These are phyloP conservation scores for Antennarius maculatus DNA, from an alignment of 2,797 vertebrate species.

Conservation along the genomic window DNA sequence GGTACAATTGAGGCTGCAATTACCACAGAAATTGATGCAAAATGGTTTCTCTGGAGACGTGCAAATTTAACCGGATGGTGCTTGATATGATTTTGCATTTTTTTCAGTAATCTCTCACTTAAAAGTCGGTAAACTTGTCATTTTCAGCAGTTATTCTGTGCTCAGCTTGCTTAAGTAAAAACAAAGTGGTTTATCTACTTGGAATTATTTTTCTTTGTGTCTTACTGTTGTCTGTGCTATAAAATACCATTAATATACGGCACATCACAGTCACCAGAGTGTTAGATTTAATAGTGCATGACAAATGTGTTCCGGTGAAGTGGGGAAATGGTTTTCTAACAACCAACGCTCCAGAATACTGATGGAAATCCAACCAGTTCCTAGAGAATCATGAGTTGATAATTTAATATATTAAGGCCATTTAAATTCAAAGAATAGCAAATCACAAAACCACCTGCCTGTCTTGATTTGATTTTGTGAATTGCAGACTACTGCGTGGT, in stretches of 20 bases:
- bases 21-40: slow-evolving; percentile 29
- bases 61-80: slow-evolving; percentile 42
- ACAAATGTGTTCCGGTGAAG: not conserved
- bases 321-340: not conserved
- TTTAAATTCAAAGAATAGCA: not conserved
- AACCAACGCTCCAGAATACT: slow-evolving; percentile 3
- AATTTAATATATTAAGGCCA: not conserved
- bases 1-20: slow-evolving; percentile 39
- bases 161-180: slow-evolving; percentile 76
- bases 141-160: slow-evolving; percentile 71
- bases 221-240: slow-evolving; percentile 10
- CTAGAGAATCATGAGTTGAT: not conserved
- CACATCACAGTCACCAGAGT: not conserved
- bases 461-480: not conserved
- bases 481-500: not conserved
- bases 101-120: slow-evolving; percentile 64
- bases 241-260: slow-evolving; percentile 4
- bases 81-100: slow-evolving; percentile 57
- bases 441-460: not conserved
- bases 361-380: not conserved
- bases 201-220: slow-evolving; percentile 43
- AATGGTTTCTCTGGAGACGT: slow-evolving; percentile 31
- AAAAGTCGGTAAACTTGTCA: slow-evolving; percentile 63
- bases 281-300: not conserved
- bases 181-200: slow-evolving; percentile 69